Conservation (phyloP, 2,797 vertebrate species). For the Setipinna tenuifilis region DNA sequence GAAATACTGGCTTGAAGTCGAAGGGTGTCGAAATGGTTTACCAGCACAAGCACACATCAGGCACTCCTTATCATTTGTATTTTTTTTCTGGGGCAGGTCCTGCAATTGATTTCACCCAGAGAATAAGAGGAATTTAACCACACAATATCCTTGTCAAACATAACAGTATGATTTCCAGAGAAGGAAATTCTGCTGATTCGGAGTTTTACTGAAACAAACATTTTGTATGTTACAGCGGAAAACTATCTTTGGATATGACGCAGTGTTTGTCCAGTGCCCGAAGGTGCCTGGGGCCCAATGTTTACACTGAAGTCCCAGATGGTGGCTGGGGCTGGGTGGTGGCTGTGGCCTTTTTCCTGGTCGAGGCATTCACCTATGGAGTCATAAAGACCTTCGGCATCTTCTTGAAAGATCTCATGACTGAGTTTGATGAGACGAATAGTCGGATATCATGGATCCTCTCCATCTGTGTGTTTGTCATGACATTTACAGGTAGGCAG, state of each 20-base stretch:
- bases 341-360: conserved; percentile 88
- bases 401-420: conserved; percentile 91
- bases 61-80: no score
- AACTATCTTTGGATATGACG: conserved; percentile 72
- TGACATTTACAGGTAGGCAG: conserved; percentile 86
- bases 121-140: neutral
- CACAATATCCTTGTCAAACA: no score
- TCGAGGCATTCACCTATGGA: conserved; percentile 92
- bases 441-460: conserved; percentile 94
- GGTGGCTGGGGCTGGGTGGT: conserved; percentile 96
- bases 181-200: neutral
- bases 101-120: neutral
- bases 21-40: neutral
- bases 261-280: conserved; percentile 65
- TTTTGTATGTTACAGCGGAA: neutral
- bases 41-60: neutral
- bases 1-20: neutral
- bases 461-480: conserved; percentile 94
- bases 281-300: conserved; percentile 76
- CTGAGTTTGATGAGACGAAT: conserved; percentile 87
- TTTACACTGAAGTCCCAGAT: conserved; percentile 89
- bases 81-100: neutral
- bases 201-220: neutral
- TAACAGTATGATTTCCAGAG: neutral
- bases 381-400: conserved; percentile 94